A percentile compares a stretch with the other conserved stretches of the same genome.
These are phyloP conservation scores for Perithous albicinctus DNA, from an alignment of 2,888 invertebrate genomes.

Conservation along the genomic window DNA sequence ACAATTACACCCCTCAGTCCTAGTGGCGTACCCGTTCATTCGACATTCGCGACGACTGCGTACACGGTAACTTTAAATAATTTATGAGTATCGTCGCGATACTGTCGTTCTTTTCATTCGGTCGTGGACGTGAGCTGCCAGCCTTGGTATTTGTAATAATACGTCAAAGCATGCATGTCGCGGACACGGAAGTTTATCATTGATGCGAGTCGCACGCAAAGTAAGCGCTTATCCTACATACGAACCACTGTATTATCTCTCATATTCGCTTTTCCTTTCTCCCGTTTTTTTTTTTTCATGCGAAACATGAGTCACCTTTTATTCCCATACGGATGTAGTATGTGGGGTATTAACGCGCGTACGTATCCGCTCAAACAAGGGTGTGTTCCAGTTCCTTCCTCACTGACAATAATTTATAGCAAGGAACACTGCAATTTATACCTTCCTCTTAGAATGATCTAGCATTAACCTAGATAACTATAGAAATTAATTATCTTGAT, in stretches of 20 bases:
- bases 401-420: conserved; percentile 36
- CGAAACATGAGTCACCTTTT: conserved; percentile 47
- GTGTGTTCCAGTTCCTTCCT: conserved; percentile 33
- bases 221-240: conserved; percentile 50
- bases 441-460: not conserved
- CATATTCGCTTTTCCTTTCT: conserved; percentile 24
- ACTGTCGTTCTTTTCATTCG: conserved; percentile 25
- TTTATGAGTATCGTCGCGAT: conserved; percentile 51
- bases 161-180: conserved; percentile 35
- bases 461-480: not conserved
- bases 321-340: not conserved
- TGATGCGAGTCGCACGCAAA: conserved; percentile 55
- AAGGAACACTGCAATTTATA: conserved; percentile 21
- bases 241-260: conserved; percentile 30
- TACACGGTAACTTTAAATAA: conserved; percentile 50
- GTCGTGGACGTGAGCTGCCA: conserved; percentile 11
- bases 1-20: conserved; percentile 4
- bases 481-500: not conserved
- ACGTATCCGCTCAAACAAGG: conserved; percentile 39
- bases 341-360: not conserved
- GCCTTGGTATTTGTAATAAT: conserved; percentile 20
- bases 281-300: conserved; percentile 17
- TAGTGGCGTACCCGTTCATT: not conserved
- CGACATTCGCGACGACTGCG: not conserved
- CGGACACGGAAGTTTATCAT: conserved; percentile 52